Conservation (phyloP, 2,888 invertebrate genomes). For the Achlya flavicornis region DNA sequence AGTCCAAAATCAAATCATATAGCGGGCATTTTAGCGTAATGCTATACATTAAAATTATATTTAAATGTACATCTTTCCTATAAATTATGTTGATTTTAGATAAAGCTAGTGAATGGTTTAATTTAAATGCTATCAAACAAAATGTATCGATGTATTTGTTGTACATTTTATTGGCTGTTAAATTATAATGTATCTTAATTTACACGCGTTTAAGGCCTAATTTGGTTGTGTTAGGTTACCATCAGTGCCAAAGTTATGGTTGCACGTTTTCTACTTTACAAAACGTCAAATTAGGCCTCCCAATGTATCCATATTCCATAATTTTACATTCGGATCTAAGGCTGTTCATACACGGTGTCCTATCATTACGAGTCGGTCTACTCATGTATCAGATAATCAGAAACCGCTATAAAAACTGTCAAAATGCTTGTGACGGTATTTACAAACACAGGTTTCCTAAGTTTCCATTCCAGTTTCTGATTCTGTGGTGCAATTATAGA, state of each 20-base stretch:
- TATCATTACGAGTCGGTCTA: conserved; percentile 20
- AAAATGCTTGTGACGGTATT: conserved; percentile 9
- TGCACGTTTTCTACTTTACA: conserved; percentile 23
- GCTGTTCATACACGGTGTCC: conserved; percentile 22
- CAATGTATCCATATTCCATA: conserved; percentile 13
- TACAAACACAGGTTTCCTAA: not conserved
- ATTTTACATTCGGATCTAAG: conserved; percentile 16
- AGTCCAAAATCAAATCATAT: too few relatives aligned
- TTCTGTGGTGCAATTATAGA: conserved; percentile 26
- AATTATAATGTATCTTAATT: conserved; percentile 27
- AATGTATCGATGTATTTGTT: conserved; percentile 17
- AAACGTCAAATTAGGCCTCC: conserved; percentile 22
- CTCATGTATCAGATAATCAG: conserved; percentile 20
- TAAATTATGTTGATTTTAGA: conserved; percentile 17
- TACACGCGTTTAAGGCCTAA: conserved; percentile 42
- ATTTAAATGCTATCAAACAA: conserved; percentile 23
- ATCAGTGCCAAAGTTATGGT: conserved; percentile 61
- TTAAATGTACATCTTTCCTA: not conserved
- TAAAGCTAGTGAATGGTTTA: conserved; percentile 29
- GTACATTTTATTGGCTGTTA: conserved; percentile 37
- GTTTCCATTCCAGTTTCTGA: not conserved
- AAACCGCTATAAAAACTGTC: conserved; percentile 10
- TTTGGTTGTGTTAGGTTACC: conserved; percentile 54
- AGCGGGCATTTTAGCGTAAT: not conserved
- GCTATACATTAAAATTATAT: not conserved